A percentile compares a stretch with the other conserved stretches of the same genome.
Conservation (phyloP, 2,888 invertebrate genomes). For the Miltochrista miniata region DNA sequence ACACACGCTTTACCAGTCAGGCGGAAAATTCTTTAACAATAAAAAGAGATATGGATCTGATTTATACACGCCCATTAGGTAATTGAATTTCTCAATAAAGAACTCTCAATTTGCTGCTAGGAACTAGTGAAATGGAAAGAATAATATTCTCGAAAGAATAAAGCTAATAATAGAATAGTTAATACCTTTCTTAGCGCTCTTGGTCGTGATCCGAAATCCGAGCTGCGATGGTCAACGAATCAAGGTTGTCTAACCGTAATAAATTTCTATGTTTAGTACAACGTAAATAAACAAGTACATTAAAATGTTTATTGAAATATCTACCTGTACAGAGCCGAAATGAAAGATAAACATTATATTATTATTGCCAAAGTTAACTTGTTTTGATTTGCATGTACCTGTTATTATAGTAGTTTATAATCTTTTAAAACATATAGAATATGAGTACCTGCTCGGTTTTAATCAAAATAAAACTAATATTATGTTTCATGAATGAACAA, state of each 20-base stretch:
- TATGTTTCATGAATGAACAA: too few species aligned
- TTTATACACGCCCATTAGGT: slow-evolving; percentile 14
- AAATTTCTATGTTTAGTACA: slow-evolving; percentile 16
- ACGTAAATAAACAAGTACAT: slow-evolving; percentile 11
- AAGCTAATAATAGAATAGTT: neutral
- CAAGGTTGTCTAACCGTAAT: slow-evolving; percentile 12
- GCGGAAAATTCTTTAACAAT: slow-evolving; percentile 16
- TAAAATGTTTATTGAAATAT: slow-evolving; percentile 5
- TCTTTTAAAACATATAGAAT: too few species aligned
- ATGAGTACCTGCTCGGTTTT: too few species aligned
- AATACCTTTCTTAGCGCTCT: neutral
- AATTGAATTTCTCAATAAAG: slow-evolving; percentile 13
- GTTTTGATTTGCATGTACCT: too few species aligned
- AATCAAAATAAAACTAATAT: too few species aligned
- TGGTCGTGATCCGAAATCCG: slow-evolving; percentile 3
- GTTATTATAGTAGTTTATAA: too few species aligned
- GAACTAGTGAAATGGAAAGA: slow-evolving; percentile 4
- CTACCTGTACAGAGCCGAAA: neutral
- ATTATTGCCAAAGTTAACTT: too few species aligned
- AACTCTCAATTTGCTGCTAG: neutral
- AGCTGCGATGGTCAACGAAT: slow-evolving; percentile 10
- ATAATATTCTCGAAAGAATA: slow-evolving; percentile 5
- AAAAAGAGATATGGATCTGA: slow-evolving; percentile 12
- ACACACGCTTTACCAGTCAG: slow-evolving; percentile 2
- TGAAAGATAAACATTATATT: too few species aligned